Conservation (phyloP, 1,140 invertebrate species). For the Bombus haemorrhoidalis region DNA sequence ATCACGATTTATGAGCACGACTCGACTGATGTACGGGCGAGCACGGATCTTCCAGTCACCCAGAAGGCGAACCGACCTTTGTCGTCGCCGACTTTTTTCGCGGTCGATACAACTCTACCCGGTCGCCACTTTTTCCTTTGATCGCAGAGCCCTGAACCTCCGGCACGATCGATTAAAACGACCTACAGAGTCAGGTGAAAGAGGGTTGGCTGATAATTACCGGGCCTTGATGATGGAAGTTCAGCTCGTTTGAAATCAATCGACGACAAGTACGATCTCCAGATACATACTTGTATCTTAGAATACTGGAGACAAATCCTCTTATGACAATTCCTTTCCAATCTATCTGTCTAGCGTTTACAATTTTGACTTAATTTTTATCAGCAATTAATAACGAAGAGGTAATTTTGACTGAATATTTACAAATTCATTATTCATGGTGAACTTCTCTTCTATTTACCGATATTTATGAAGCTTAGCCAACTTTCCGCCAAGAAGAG, state of each 20-base stretch:
- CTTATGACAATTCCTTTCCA: too few relatives aligned
- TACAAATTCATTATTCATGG: too few relatives aligned
- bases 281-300: background rate
- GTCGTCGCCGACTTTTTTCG: constrained; percentile 39
- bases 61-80: constrained; percentile 38
- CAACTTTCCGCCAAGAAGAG: too few relatives aligned
- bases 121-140: constrained; percentile 46
- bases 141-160: constrained; percentile 24
- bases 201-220: background rate
- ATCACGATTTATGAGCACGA: constrained; percentile 62
- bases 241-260: background rate
- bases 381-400: too few relatives aligned
- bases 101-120: background rate
- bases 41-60: constrained; percentile 46
- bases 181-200: background rate
- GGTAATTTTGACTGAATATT: too few relatives aligned
- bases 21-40: constrained; percentile 49
- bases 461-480: too few relatives aligned
- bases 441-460: too few relatives aligned
- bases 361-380: too few relatives aligned
- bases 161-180: background rate
- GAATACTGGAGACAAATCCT: too few relatives aligned
- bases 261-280: background rate
- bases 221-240: background rate
- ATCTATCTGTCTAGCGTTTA: too few relatives aligned